Evolutionary conservation across 2,888 invertebrate genomes (phyloP).

Genomic region (Clivina fossor): DNA sequence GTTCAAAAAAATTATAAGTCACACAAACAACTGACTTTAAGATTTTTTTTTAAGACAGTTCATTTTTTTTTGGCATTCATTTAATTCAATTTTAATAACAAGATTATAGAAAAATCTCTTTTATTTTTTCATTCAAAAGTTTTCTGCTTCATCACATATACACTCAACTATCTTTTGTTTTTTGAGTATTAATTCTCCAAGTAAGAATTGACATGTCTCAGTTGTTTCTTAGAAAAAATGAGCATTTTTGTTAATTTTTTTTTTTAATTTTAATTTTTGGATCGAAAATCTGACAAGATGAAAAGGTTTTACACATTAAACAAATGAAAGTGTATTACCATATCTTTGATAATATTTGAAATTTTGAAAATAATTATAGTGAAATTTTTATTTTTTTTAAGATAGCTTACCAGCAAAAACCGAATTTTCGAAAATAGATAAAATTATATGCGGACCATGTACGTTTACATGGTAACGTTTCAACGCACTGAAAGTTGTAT

Average conservation of each 20-base stretch:
- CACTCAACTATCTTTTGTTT: constrained; percentile 9
- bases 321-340: no score
- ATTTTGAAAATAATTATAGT: no score
- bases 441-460: not conserved
- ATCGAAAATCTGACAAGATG: no score
- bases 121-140: no score
- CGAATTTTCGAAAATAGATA: constrained; percentile 18
- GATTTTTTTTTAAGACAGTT: not conserved
- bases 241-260: no score
- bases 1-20: constrained; percentile 27
- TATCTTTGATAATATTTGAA: no score
- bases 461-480: constrained; percentile 8
- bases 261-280: not conserved
- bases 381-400: not conserved
- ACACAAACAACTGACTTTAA: constrained; percentile 18
- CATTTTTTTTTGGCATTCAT: constrained; percentile 25
- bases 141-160: constrained; percentile 21
- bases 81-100: constrained; percentile 6
- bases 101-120: constrained; percentile 1
- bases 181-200: constrained; percentile 10
- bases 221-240: no score
- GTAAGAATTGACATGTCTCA: not conserved
- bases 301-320: no score
- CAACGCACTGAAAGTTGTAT: constrained; percentile 8
- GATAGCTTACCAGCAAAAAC: constrained; percentile 21